Evolutionary conservation across 2,113 vertebrate species (phyloP).

Genomic region (Etheostoma spectabile): DNA sequence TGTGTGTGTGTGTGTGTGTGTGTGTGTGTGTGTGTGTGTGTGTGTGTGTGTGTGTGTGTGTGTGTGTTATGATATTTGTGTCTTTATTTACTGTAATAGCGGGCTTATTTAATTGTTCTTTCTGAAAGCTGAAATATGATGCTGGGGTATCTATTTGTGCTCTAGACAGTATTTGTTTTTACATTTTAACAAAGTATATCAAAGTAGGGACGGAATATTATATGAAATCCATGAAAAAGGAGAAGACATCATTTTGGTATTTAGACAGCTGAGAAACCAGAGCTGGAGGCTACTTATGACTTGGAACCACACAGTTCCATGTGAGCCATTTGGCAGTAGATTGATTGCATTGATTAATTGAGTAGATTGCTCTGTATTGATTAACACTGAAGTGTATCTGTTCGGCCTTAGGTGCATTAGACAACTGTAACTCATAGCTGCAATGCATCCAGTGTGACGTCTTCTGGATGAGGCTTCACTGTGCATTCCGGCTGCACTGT

Average conservation of each 20-base stretch:
- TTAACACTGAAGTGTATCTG: neutral
- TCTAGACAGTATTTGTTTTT: neutral
- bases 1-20: conserved; percentile 38
- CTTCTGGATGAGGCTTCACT: neutral
- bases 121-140: conserved; percentile 7
- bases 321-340: too few species aligned
- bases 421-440: neutral
- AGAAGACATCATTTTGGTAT: neutral
- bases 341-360: too few species aligned
- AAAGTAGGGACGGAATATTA: too few species aligned
- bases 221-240: neutral
- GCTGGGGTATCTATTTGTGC: neutral
- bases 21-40: conserved; percentile 37
- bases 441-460: too few species aligned
- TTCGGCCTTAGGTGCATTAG: neutral
- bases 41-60: conserved; percentile 51
- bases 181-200: neutral
- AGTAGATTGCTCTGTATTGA: too few species aligned
- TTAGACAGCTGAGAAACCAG: neutral
- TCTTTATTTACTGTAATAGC: neutral
- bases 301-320: too few species aligned
- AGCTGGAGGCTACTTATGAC: neutral
- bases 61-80: conserved; percentile 2
- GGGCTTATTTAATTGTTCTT: neutral
- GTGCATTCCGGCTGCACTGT: neutral